A percentile compares a stretch with the other conserved stretches of the same genome.
phyloP scores from a whole-genome alignment of 2,797 vertebrate species.

The Danio kyathit region DNA sequence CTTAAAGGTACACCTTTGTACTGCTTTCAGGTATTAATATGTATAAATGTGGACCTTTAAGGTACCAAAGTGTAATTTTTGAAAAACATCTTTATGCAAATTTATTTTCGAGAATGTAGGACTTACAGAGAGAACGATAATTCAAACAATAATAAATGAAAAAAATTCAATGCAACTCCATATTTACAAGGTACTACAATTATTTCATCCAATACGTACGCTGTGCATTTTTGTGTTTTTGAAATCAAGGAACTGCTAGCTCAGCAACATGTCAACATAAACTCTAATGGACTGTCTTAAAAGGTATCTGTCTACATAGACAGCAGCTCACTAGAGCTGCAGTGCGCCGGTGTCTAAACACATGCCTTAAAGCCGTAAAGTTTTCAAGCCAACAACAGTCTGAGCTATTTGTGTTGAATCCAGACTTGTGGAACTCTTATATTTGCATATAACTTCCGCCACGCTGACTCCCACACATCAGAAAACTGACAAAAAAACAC shows the following conservation, averaged over 20 bases:
- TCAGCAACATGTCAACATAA: neutral
- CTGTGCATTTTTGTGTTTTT: neutral
- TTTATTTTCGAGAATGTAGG: no score
- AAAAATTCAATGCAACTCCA: no score
- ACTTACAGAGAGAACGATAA: no score
- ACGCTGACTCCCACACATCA: slow-evolving; percentile 40
- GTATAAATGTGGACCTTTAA: no score
- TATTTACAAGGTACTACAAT: neutral
- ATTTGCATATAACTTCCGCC: slow-evolving; percentile 69
- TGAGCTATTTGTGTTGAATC: slow-evolving; percentile 64
- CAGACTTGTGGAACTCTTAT: slow-evolving; percentile 46
- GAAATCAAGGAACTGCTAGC: neutral
- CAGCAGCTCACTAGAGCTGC: neutral
- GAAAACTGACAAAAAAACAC: slow-evolving; percentile 31
- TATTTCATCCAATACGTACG: neutral
- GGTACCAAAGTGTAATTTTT: no score
- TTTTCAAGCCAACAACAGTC: slow-evolving; percentile 51
- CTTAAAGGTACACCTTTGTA: no score
- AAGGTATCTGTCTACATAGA: neutral
- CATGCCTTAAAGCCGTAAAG: neutral
- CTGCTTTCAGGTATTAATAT: no score
- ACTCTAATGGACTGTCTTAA: neutral
- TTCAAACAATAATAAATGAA: no score
- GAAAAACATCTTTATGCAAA: no score
- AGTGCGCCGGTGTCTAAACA: neutral